Conservation (phyloP, 2,888 invertebrate genomes). For the Synanthedon tipuliformis region DNA sequence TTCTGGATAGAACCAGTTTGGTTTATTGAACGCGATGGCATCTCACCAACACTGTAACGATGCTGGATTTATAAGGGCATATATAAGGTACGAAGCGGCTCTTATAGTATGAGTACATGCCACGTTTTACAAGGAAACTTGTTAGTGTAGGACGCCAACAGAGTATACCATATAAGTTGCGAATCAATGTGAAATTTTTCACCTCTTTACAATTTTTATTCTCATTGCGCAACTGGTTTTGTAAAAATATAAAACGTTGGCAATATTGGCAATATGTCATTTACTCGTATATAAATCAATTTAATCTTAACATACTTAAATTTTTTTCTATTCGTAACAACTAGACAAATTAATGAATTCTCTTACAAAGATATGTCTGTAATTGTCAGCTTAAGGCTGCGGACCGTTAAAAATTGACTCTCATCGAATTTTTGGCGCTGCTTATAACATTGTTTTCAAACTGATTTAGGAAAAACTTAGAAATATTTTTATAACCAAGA, state of each 20-base stretch:
- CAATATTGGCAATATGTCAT: no score
- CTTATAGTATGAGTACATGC: slow-evolving; percentile 11
- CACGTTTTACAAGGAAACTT: slow-evolving; percentile 26
- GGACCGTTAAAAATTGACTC: no score
- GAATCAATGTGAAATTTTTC: slow-evolving; percentile 25
- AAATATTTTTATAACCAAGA: no score
- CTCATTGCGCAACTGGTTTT: slow-evolving; percentile 28
- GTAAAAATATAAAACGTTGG: not conserved
- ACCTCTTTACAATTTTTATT: slow-evolving; percentile 40
- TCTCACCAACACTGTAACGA: slow-evolving; percentile 32
- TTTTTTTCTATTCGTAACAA: no score
- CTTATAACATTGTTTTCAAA: no score
- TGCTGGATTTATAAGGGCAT: slow-evolving; percentile 49
- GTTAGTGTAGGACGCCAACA: slow-evolving; percentile 15
- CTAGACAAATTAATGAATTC: not conserved
- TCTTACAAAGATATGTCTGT: slow-evolving; percentile 22
- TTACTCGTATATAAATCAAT: no score
- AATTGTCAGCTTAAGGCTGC: slow-evolving; percentile 19
- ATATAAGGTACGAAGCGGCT: slow-evolving; percentile 2
- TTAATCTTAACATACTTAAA: no score
- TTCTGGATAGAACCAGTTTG: slow-evolving; percentile 49
- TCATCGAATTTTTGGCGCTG: no score
- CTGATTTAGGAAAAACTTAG: no score
- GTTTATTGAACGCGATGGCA: slow-evolving; percentile 53
- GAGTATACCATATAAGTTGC: not conserved